Base-by-base conservation (phyloP, 2,113 vertebrate genomes). In the Sclerurus mexicanus region DNA sequence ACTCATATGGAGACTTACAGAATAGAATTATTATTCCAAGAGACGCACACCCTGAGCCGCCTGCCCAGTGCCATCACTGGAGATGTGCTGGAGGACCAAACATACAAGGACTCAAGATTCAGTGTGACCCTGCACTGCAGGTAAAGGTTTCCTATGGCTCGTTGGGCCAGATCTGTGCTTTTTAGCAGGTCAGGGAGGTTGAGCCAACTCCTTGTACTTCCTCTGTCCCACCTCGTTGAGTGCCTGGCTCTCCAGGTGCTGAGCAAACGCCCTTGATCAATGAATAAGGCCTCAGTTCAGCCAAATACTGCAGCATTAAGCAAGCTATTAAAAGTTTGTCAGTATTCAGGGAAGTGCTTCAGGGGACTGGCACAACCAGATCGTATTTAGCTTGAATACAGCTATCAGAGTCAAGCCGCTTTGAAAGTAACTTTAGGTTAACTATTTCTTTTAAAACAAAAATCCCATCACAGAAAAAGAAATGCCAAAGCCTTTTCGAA, bases 401-500 rank as follows among this genome's bases (percentile, higher is more conserved):
- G 47, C 49, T 68, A 58, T 55, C 1, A 3, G 31, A 92, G 44
- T 21, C 40, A 81, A 58, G n/a, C 49, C 52, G n/a, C 62, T 91
- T 76, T 90, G 87, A 44, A 96, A 86, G 47, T 39, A 90, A 87
- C 90, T 94, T 87, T 81, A 78, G 37, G 78, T 73, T 71, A 89
- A 96, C 95, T 94, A 78, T 95, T 96, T 92, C 89, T 89, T 96
- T 91, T 96, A 97, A 98, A 96, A 79, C 75, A 95, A 90, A 94
- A 96, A 92, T 85, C 46, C 17, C 49, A 50, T 92, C 82, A 88
- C 69, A 95, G 96, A 96, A 96, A 97, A 97, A 94, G 93, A 97
- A 98, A 97, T 95, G 96, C 95, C 96, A 97, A 95, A 97, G 93
- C 91, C 95, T 97, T 97, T 97, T 85, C 89, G 97, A 97, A 98